Evolutionary conservation across 30 jellyfish, hydroid and myxozoan genomes (phyloP).

Genomic region (Hydra vulgaris): DNA sequence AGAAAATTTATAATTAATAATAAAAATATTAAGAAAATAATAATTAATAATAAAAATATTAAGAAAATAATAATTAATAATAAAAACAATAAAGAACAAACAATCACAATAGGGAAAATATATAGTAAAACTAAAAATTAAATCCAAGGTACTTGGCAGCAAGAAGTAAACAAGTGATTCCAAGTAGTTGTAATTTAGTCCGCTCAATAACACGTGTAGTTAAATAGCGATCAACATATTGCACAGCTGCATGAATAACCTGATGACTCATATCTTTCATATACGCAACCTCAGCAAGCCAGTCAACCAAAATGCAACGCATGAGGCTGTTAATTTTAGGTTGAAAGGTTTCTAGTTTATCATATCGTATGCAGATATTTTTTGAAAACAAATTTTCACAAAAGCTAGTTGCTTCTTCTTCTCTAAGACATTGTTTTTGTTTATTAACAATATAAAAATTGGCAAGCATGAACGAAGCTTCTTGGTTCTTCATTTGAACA

Average conservation of each 20-base stretch:
- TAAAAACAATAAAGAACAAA: too few relatives aligned
- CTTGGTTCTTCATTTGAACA: constrained; percentile 44
- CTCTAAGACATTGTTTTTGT: neutral
- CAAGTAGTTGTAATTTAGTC: constrained; percentile 68
- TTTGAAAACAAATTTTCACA: constrained; percentile 8
- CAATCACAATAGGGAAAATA: too few relatives aligned
- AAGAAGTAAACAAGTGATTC: constrained; percentile 45
- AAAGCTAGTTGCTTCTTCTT: constrained; percentile 14
- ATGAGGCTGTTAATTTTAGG: constrained; percentile 25
- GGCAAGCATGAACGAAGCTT: constrained; percentile 28
- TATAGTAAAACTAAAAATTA: too few relatives aligned
- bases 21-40: too few relatives aligned
- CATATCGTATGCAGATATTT: constrained; percentile 1
- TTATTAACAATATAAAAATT: neutral
- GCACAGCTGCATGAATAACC: constrained; percentile 82
- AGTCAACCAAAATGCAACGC: constrained; percentile 78
- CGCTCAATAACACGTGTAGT: constrained; percentile 57
- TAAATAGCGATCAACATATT: constrained; percentile 61
- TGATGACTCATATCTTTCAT: constrained; percentile 78
- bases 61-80: too few relatives aligned
- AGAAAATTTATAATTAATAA: neutral
- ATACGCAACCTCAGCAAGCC: constrained; percentile 95
- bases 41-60: too few relatives aligned
- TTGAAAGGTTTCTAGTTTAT: constrained; percentile 20
- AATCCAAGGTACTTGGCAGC: constrained; percentile 57